Percentiles rank a stretch among this genome's conserved stretches.
These are phyloP conservation scores for Agapostemon virescens DNA, from an alignment of 2,888 invertebrate species.

Conservation along the genomic window DNA sequence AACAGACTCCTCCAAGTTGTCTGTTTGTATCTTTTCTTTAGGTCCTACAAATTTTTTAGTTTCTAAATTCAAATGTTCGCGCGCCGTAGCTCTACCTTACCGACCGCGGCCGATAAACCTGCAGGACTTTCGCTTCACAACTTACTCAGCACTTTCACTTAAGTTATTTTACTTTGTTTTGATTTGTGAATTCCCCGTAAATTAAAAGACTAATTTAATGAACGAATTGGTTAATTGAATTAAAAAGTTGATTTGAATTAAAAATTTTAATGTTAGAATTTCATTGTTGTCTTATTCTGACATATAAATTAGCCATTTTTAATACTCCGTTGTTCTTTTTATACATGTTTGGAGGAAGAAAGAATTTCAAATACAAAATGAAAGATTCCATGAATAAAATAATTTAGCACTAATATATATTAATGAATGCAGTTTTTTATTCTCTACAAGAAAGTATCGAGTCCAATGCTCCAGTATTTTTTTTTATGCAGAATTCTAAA, in stretches of 20 bases:
- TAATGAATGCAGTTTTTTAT: not conserved
- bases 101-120: not conserved
- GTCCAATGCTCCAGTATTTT: too few species aligned
- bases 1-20: not conserved
- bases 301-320: not conserved
- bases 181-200: not conserved
- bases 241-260: not conserved
- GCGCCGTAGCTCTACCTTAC: not conserved
- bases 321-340: not conserved
- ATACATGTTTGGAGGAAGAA: not conserved
- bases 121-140: not conserved
- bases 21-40: not conserved
- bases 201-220: not conserved
- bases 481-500: too few species aligned
- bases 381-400: not conserved
- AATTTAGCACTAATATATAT: not conserved
- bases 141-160: not conserved
- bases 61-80: not conserved
- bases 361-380: not conserved
- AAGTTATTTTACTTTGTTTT: not conserved
- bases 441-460: not conserved
- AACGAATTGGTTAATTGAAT: not conserved
- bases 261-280: not conserved
- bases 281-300: not conserved
- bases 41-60: not conserved